Evolutionary conservation across 2,797 vertebrate genomes (phyloP).

Genomic region (Intellagama lesueurii): DNA sequence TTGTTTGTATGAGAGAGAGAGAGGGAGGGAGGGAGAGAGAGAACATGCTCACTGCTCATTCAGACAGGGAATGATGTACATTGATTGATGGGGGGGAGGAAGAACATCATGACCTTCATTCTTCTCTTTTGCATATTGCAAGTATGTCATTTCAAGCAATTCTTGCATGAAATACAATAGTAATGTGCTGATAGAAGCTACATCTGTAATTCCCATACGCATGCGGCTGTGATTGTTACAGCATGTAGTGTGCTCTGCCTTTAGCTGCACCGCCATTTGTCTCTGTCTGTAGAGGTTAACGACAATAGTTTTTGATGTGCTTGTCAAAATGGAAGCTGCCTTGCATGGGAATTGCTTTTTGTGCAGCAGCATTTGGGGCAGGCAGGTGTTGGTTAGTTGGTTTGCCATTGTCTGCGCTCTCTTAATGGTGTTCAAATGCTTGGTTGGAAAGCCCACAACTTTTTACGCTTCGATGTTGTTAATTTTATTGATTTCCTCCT

Average conservation of each 20-base stretch:
- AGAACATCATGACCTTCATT: background rate
- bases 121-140: background rate
- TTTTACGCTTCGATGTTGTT: background rate
- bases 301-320: background rate
- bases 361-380: background rate
- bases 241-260: background rate
- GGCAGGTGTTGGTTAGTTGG: too few relatives aligned
- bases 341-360: background rate
- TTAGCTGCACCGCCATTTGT: background rate
- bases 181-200: background rate
- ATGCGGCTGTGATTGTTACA: background rate
- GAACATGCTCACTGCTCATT: background rate
- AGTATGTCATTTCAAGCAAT: background rate
- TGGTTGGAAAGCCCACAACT: background rate
- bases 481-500: background rate
- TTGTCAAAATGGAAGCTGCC: background rate
- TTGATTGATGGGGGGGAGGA: background rate
- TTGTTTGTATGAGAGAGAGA: background rate
- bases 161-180: conserved; percentile 10
- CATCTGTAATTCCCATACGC: background rate
- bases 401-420: background rate
- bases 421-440: background rate
- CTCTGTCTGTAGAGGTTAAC: conserved; percentile 14
- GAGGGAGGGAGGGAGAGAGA: background rate
- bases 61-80: conserved; percentile 27